Conservation (phyloP, 1,140 invertebrate genomes). For the Atta colombica region DNA sequence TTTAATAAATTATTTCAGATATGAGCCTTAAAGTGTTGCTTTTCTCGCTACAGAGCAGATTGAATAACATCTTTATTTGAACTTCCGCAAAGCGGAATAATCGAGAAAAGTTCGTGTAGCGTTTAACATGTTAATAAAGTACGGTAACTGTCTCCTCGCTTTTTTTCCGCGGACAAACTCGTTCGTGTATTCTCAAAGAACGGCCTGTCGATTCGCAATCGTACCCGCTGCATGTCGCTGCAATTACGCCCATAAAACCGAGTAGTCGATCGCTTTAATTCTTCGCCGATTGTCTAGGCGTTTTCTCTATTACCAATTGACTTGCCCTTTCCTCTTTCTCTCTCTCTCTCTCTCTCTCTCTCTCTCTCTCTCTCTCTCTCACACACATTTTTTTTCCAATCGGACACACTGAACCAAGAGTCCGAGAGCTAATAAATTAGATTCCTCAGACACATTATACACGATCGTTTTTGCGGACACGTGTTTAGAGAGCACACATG, state of each 20-base stretch:
- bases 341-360: background rate
- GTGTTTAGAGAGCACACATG: slow-evolving; percentile 44
- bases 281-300: slow-evolving; percentile 63
- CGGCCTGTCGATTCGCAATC: slow-evolving; percentile 31
- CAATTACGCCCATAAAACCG: slow-evolving; percentile 71
- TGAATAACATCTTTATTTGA: background rate
- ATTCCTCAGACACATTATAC: slow-evolving; percentile 60
- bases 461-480: slow-evolving; percentile 59
- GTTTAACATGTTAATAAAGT: slow-evolving; percentile 33
- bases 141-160: slow-evolving; percentile 4
- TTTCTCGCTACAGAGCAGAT: background rate
- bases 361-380: too few relatives aligned
- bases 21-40: background rate
- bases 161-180: slow-evolving; percentile 6
- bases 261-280: slow-evolving; percentile 59
- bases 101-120: slow-evolving; percentile 18
- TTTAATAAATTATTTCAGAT: background rate
- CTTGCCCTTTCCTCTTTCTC: background rate
- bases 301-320: background rate
- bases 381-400: background rate
- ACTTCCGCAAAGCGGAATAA: background rate
- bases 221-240: slow-evolving; percentile 32
- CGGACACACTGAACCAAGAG: background rate
- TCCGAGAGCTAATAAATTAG: slow-evolving; percentile 65
- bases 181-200: slow-evolving; percentile 13